These are phyloP conservation scores for Tragelaphus scriptus DNA, from an alignment of 2,113 vertebrate genomes.

Conservation along the genomic window DNA sequence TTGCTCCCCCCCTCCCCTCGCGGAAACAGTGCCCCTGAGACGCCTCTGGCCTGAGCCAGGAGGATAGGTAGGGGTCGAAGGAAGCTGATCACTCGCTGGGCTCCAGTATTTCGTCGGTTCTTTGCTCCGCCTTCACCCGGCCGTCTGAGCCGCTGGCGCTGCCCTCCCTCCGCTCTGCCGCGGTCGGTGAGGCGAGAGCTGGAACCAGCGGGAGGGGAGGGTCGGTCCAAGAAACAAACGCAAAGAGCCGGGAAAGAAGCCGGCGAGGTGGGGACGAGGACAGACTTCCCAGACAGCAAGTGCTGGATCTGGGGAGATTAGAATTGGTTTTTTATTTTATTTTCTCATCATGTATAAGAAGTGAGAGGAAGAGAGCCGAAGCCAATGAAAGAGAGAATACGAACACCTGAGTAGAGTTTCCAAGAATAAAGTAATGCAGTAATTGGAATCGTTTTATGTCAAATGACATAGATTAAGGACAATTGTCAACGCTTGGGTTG, in stretches of 20 bases:
- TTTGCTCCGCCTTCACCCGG: background rate
- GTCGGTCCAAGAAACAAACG: no score
- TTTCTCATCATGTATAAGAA: background rate
- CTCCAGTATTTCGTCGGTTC: background rate
- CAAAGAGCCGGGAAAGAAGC: background rate
- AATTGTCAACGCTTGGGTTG: fast-evolving
- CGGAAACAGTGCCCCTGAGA: background rate
- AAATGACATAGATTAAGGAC: background rate
- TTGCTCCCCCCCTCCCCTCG: background rate
- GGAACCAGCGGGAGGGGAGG: no score
- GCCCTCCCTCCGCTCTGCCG: background rate
- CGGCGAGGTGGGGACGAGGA: background rate
- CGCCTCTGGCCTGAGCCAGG: background rate
- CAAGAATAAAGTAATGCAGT: background rate
- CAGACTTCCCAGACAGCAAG: background rate
- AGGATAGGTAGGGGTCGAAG: background rate
- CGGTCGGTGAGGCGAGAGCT: background rate
- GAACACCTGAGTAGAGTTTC: background rate
- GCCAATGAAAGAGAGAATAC: background rate
- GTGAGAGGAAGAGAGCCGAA: background rate
- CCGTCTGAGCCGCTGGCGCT: background rate
- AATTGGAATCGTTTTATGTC: background rate
- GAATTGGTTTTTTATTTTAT: background rate
- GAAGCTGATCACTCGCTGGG: background rate
- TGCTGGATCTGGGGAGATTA: background rate